Evolutionary conservation across 2,888 invertebrate species (phyloP).

Genomic region (Tenthredo notha): DNA sequence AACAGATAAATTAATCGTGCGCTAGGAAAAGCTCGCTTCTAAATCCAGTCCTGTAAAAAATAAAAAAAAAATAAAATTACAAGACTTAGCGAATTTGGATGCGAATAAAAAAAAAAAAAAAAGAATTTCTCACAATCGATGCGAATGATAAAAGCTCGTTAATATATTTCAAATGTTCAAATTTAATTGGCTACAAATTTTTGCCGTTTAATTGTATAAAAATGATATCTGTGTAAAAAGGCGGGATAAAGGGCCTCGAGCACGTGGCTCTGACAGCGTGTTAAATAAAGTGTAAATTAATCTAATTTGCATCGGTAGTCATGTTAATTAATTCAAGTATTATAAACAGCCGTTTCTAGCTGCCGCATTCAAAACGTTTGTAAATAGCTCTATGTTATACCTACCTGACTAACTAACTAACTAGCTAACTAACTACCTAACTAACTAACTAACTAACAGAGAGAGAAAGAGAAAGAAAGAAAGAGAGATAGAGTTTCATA

Average conservation of each 20-base stretch:
- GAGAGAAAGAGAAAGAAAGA: too few species aligned
- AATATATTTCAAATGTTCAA: too few species aligned
- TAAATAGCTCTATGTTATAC: constrained; percentile 19
- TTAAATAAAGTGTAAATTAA: constrained; percentile 47
- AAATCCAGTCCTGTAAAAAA: not conserved
- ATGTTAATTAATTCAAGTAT: constrained; percentile 51
- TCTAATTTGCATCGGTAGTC: constrained; percentile 43
- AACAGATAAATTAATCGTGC: not conserved
- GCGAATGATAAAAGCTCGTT: too few species aligned
- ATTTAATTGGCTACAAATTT: too few species aligned
- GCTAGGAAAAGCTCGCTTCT: not conserved
- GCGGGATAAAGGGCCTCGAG: not conserved
- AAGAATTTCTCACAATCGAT: too few species aligned
- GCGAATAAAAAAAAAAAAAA: not conserved
- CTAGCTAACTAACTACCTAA: not conserved
- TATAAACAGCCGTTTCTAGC: constrained; percentile 35
- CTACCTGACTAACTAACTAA: not conserved
- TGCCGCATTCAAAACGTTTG: constrained; percentile 17
- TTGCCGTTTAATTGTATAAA: too few species aligned
- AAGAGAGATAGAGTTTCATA: not conserved
- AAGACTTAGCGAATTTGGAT: not conserved
- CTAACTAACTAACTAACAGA: not conserved
- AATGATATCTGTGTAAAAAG: not conserved
- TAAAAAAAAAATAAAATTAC: too few species aligned
- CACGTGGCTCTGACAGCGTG: constrained; percentile 48